Conservation (phyloP, 37 sponge, comb jelly and placozoan species). For the Mnemiopsis leidyi region DNA sequence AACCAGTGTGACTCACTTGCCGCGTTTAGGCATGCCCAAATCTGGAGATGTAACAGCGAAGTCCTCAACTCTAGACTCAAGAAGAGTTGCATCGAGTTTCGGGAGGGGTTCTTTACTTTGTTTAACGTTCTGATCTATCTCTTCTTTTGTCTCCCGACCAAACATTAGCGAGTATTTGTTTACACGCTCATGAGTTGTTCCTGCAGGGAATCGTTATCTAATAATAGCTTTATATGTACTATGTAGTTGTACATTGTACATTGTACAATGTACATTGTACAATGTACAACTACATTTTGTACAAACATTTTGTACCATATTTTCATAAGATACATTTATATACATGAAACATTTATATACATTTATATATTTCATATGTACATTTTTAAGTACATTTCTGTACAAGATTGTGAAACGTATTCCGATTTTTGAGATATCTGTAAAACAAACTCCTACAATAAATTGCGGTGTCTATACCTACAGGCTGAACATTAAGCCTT, state of each 20-base stretch:
- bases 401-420: no score
- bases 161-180: slow-evolving; percentile 48
- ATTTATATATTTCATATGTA: no score
- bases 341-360: no score
- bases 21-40: slow-evolving; percentile 52
- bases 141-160: slow-evolving; percentile 39
- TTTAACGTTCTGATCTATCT: neutral
- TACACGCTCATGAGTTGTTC: slow-evolving; percentile 31
- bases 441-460: no score
- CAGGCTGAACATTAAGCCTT: slow-evolving; percentile 51
- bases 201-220: neutral
- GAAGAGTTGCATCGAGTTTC: neutral
- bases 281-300: no score
- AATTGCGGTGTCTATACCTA: slow-evolving; percentile 1
- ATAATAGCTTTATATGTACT: no score
- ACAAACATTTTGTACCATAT: no score
- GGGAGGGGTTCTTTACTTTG: neutral
- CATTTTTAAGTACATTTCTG: no score
- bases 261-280: no score
- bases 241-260: no score
- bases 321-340: no score
- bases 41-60: neutral
- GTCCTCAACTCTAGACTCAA: neutral
- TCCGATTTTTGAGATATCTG: no score
- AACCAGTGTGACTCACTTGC: slow-evolving; percentile 9